Evolutionary conservation across 2,888 invertebrate species (phyloP), one percentile per base, ranked within the genome.

Genomic region (Lepidocyrtoides sp.): DNA sequence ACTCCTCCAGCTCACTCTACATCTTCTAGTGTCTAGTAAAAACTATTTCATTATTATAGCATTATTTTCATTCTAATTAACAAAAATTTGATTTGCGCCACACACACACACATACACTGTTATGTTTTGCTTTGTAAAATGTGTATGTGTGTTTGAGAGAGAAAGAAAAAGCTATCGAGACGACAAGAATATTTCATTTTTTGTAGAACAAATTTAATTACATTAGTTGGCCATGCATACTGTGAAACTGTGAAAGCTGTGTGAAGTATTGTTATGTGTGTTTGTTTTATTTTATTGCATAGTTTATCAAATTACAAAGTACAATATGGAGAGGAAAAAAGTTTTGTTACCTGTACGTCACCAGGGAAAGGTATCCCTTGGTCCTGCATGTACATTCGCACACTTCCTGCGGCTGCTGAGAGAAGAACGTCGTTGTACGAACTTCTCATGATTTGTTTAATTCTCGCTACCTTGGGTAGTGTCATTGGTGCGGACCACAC

Each of bases 371-470:
- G 93, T 77, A 96, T 95, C n/a, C 96, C 96, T 83, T 95, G 95
- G 36, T 95, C 94, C 93, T 96, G 96, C 91, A 96, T 95, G 93
- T 96, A 95, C 32, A 94, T 95, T 54, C 96, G 94, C 66, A 96
- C 94, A 89, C 95, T 95, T 36, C 96, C 96, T 0, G 96, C 95
- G 8, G 96, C 95, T 0, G 96, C 96, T 0, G 96, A 95, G 93
- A 96, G 95, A 48, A 96, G 95, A 7, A 96, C 96, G 94, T 96
- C 96, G 93, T 96, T 96, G 66, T 96, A 95, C 0, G 96, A 95
- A 84, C 96, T 96, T 48, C 96, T 94, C 82, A 96, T 96, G 44
- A 96, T 96, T 94, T 96, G 96, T 93, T 96, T 96, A 82, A 96
- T 95, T 77, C 96, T 94, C 36, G 94, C 94, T 66, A 95, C 95